A percentile compares a stretch with the other conserved stretches of the same genome.
Evolutionary conservation across 1,140 invertebrate species (phyloP).

Genomic region (Portunus trituberculatus): DNA sequence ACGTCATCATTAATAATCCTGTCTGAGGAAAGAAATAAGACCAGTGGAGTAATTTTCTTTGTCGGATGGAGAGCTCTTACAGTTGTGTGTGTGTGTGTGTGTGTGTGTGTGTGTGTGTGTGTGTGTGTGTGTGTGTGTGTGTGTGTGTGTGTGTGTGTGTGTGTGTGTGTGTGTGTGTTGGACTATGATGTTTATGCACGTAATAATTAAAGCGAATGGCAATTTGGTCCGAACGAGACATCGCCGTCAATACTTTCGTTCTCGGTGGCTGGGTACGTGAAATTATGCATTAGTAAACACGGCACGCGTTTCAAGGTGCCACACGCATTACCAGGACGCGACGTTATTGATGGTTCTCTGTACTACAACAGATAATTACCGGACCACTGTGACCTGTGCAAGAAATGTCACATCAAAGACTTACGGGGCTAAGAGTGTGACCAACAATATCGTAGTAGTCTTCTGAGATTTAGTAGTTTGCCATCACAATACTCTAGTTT

Average conservation of each 20-base stretch:
- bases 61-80: background rate
- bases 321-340: background rate
- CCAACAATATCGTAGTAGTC: background rate
- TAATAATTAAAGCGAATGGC: background rate
- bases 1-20: slow-evolving; percentile 23
- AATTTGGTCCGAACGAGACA: background rate
- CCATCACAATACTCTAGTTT: background rate
- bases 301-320: background rate
- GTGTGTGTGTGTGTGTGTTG: slow-evolving; percentile 52
- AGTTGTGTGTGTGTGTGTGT: slow-evolving; percentile 41
- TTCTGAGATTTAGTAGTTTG: background rate
- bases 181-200: background rate
- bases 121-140: slow-evolving; percentile 58
- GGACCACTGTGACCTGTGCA: background rate
- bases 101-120: slow-evolving; percentile 64
- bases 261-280: background rate
- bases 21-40: slow-evolving; percentile 13
- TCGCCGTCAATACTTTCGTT: background rate
- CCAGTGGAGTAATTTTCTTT: slow-evolving; percentile 22
- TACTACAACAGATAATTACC: slow-evolving; percentile 8
- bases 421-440: background rate
- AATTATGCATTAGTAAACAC: slow-evolving; percentile 23
- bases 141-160: slow-evolving; percentile 61
- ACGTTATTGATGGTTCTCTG: background rate
- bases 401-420: background rate